Conservation (phyloP, 2,797 vertebrate genomes). For the Cyprinella venusta region DNA sequence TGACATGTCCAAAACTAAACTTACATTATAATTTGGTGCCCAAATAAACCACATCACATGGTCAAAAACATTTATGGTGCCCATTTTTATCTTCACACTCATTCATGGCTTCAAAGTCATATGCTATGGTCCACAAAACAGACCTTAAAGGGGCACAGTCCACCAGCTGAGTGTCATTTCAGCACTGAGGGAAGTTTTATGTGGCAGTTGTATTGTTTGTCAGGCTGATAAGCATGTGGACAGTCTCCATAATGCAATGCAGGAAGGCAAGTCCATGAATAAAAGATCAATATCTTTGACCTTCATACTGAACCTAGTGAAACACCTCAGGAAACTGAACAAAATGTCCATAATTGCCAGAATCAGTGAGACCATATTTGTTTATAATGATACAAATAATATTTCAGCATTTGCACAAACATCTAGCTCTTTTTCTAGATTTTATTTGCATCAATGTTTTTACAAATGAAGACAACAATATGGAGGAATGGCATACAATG, state of each 20-base stretch:
- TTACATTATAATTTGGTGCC: background rate
- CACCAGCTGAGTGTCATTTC: constrained; percentile 62
- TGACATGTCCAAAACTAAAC: background rate
- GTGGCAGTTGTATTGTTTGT: constrained; percentile 26
- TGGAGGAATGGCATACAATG: background rate
- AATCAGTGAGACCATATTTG: background rate
- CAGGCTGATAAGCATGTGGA: constrained; percentile 45
- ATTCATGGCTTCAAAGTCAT: constrained; percentile 74
- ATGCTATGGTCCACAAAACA: constrained; percentile 60
- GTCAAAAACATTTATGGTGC: background rate
- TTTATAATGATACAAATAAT: background rate
- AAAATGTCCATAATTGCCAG: background rate
- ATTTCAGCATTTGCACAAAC: background rate
- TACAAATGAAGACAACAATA: background rate
- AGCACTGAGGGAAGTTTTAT: constrained; percentile 11
- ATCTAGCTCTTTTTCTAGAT: background rate
- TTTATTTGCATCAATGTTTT: background rate
- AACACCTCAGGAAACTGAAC: background rate
- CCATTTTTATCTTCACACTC: constrained; percentile 64
- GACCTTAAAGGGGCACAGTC: constrained; percentile 62
- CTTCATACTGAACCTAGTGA: background rate
- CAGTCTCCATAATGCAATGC: constrained; percentile 7
- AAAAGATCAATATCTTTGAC: constrained; percentile 30
- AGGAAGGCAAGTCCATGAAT: constrained; percentile 15
- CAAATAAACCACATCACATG: background rate